Evolutionary conservation across 2,113 vertebrate genomes (phyloP), one percentile per base, ranked within the genome.

Genomic region (Corvus moneduloides): DNA sequence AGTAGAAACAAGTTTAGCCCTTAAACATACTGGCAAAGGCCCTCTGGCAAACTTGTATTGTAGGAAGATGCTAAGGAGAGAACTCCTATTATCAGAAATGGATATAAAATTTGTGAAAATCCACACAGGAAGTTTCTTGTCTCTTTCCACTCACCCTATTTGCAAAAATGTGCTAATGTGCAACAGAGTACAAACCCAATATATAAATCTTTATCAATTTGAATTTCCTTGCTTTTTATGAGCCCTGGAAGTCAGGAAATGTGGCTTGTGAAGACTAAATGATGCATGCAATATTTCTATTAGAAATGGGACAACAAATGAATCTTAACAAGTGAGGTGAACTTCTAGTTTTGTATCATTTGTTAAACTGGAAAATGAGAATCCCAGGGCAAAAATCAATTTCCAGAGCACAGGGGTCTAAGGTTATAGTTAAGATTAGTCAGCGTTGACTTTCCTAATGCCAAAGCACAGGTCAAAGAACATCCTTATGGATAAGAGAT

Each of bases 401-500:
- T 76, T 85, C 23, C 54, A 63, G n/a, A 86, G 68, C 13, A 71
- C 22, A 51, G 27, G 5, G 55, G 19, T 33, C 46, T 92, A 71
- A 77, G 30, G 43, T 86, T 93, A 24, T 80, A 43, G 62, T 87
- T 54, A 56, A 68, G n/a, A 76, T 85, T 52, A 80, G 55, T 92
- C 59, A 80, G 27, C 35, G 13, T 4, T 74, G 72, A 77, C 55
- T 90, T 73, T 58, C 13, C 37, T 76, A 39, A 71, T 39, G 67
- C 63, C 43, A 61, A 85, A 87, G 28, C 39, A 41, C 28, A 63
- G 82, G 79, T 88, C 90, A 90, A 51, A 62, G 83, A 86, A 74
- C 4, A 11, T 69, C 59, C 55, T 94, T 82, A 77, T 33, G 79
- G 75, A 61, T 90, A 87, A 91, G 66, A 87, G 64, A 96, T 97